Conservation (phyloP, 2,888 invertebrate genomes). For the Ophion slaviceki region DNA sequence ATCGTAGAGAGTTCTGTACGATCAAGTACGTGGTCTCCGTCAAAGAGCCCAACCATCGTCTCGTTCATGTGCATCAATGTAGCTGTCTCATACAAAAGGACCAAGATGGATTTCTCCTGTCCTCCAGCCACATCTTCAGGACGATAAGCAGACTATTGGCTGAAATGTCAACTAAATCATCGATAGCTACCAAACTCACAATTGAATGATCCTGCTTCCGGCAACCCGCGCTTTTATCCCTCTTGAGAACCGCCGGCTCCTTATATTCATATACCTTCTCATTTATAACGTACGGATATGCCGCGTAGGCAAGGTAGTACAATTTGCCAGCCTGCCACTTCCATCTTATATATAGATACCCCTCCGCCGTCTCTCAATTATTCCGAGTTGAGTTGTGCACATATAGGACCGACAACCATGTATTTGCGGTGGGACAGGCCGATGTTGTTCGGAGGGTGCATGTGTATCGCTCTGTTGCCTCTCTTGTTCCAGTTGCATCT, state of each 20-base stretch:
- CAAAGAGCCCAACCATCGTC: background rate
- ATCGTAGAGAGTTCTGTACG: too few species aligned
- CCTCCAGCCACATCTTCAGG: too few species aligned
- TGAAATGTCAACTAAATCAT: background rate
- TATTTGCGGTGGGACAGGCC: constrained; percentile 40
- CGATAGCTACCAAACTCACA: background rate
- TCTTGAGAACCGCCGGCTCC: constrained; percentile 50
- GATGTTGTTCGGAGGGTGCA: constrained; percentile 47
- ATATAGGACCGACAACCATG: constrained; percentile 35
- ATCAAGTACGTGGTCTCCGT: background rate
- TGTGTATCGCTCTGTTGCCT: constrained; percentile 35
- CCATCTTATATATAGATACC: constrained; percentile 31
- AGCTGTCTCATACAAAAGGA: background rate
- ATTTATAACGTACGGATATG: constrained; percentile 53
- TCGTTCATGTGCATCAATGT: background rate
- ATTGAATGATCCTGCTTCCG: background rate
- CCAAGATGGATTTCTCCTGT: too few species aligned
- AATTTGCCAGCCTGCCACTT: constrained; percentile 65
- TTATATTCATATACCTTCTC: constrained; percentile 29
- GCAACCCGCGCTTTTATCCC: background rate
- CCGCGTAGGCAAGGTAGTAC: constrained; percentile 55
- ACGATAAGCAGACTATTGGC: background rate
- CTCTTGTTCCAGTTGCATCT: constrained; percentile 16
- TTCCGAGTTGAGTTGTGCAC: constrained; percentile 47
- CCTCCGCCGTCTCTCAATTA: constrained; percentile 41